Percentiles rank a stretch among this genome's conserved stretches.
phyloP scores from a whole-genome alignment of 2,888 invertebrate species.

The Lepeophtheirus nordmannii region DNA sequence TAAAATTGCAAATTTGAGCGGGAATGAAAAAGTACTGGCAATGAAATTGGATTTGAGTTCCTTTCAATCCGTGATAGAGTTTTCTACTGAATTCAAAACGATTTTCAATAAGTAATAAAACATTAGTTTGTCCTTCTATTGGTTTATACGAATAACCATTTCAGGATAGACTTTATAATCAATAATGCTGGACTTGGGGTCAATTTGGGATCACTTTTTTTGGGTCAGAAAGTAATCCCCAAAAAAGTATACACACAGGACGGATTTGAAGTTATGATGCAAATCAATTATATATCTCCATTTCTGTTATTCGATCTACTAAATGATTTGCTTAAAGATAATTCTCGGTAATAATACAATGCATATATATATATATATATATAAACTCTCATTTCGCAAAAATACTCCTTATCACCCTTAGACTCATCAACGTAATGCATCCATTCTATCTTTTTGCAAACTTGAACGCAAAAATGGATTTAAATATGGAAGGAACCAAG shows the following conservation, averaged over 20 bases:
- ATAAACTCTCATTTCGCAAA: neutral
- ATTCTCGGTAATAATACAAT: too few relatives aligned
- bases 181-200: conserved; percentile 11
- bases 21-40: neutral
- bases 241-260: neutral
- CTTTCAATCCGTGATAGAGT: conserved; percentile 1
- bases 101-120: neutral
- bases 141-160: neutral
- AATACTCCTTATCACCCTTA: neutral
- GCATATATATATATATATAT: too few relatives aligned
- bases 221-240: neutral
- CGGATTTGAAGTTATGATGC: conserved; percentile 1
- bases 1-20: neutral
- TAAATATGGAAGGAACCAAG: neutral
- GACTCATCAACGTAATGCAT: neutral
- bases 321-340: neutral
- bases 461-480: neutral
- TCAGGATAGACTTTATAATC: conserved; percentile 5
- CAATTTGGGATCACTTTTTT: neutral
- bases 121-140: too few relatives aligned
- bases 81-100: neutral
- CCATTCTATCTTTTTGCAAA: neutral
- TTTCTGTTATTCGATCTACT: neutral
- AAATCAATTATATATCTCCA: neutral
- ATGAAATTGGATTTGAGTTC: neutral